Percentiles rank a stretch among this genome's conserved stretches.
These are phyloP conservation scores for Euwallacea similis DNA, from an alignment of 1,140 invertebrate genomes.

Conservation along the genomic window DNA sequence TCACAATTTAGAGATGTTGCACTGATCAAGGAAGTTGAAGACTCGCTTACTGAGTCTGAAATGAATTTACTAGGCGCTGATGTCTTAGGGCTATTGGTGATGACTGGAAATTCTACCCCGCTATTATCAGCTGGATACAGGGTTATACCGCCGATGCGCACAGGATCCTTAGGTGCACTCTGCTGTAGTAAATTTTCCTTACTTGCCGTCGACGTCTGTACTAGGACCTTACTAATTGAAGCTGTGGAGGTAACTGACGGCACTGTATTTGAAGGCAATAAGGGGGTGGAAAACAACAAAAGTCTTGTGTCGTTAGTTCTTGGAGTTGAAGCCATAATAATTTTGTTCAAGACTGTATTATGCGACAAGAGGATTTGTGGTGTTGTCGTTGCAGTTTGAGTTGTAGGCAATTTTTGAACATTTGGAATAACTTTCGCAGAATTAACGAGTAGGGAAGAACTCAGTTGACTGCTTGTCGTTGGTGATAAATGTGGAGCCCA, in stretches of 20 bases:
- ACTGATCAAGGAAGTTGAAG: neutral
- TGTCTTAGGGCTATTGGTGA: neutral
- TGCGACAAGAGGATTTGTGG: neutral
- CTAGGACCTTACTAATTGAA: constrained; percentile 16
- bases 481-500: too few relatives aligned
- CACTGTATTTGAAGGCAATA: constrained; percentile 5
- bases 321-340: constrained; percentile 6
- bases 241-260: constrained; percentile 19
- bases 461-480: too few relatives aligned
- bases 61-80: neutral
- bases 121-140: constrained; percentile 11
- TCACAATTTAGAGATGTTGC: neutral
- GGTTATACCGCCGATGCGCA: constrained; percentile 11
- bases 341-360: neutral
- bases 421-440: too few relatives aligned
- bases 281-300: constrained; percentile 5
- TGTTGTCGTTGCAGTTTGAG: too few relatives aligned
- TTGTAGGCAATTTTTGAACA: too few relatives aligned
- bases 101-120: neutral
- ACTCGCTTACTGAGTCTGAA: neutral
- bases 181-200: neutral
- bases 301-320: constrained; percentile 5
- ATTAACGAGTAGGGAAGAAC: too few relatives aligned
- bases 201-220: constrained; percentile 10
- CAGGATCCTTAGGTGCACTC: neutral